phyloP scores from a whole-genome alignment of 2,113 vertebrate genomes.

The Cygnus atratus region DNA sequence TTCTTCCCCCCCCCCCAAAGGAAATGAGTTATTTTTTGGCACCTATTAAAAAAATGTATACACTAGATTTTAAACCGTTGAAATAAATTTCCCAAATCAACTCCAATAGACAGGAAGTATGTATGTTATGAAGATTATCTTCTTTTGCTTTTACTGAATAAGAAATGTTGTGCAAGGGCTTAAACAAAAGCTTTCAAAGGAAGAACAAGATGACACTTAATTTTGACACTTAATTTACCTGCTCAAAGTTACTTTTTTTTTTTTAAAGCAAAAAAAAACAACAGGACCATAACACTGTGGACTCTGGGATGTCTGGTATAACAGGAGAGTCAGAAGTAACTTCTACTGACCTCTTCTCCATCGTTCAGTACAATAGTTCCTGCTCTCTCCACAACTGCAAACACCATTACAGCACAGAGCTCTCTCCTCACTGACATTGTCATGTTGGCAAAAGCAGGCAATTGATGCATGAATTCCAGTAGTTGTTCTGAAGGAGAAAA shows the following conservation, averaged over 20 bases:
- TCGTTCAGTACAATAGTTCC: slow-evolving; percentile 96
- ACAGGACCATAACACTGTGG: background rate
- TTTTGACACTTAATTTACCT: background rate
- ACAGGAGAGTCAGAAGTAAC: background rate
- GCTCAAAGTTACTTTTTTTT: background rate
- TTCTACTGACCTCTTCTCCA: slow-evolving; percentile 92
- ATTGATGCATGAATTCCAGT: slow-evolving; percentile 98
- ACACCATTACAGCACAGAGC: slow-evolving; percentile 98
- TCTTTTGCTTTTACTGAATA: background rate
- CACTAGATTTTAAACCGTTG: background rate
- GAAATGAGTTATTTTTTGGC: background rate
- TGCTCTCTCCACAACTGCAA: slow-evolving; percentile 95
- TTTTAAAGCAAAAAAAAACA: background rate
- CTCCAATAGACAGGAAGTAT: background rate
- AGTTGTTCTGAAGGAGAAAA: slow-evolving; percentile 90
- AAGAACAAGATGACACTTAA: background rate
- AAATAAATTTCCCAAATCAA: background rate
- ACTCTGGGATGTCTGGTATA: background rate
- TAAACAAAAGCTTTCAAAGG: background rate
- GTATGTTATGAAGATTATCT: background rate
- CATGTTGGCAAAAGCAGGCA: slow-evolving; percentile 98
- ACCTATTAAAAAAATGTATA: background rate
- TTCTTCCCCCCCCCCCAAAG: background rate
- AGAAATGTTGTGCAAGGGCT: background rate
- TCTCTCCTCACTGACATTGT: slow-evolving; percentile 98